Conservation (phyloP, 2,888 invertebrate species). For the Syritta pipiens region DNA sequence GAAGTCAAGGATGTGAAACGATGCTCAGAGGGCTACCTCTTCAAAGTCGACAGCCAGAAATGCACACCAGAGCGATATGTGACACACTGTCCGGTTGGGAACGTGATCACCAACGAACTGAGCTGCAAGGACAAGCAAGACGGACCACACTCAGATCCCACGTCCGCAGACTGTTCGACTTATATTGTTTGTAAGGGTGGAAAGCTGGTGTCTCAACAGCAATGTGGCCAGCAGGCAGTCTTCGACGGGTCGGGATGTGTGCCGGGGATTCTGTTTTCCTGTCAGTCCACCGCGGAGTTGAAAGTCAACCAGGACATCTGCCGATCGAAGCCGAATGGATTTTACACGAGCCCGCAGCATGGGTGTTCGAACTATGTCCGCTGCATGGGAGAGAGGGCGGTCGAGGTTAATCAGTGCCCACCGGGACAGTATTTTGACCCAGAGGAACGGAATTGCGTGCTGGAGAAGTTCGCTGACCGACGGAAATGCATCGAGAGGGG, state of each 20-base stretch:
- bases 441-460: conserved; percentile 71
- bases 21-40: conserved; percentile 73
- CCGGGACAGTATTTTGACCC: conserved; percentile 75
- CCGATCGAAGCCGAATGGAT: conserved; percentile 81
- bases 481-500: conserved; percentile 71
- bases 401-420: conserved; percentile 73
- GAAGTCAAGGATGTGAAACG: conserved; percentile 73
- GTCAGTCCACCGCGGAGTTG: conserved; percentile 61
- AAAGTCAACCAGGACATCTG: conserved; percentile 75
- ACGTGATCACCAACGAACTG: conserved; percentile 34
- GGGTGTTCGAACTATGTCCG: conserved; percentile 76
- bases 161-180: conserved; percentile 73
- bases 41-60: conserved; percentile 71
- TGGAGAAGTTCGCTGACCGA: conserved; percentile 71
- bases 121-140: conserved; percentile 72
- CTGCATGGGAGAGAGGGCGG: conserved; percentile 73
- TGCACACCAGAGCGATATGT: conserved; percentile 72
- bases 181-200: conserved; percentile 75
- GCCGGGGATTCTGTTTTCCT: conserved; percentile 72
- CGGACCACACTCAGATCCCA: conserved; percentile 75
- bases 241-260: conserved; percentile 76
- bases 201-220: conserved; percentile 70
- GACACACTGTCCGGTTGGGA: conserved; percentile 56
- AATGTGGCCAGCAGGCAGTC: conserved; percentile 74
- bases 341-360: conserved; percentile 74